phyloP scores from a whole-genome alignment of 2,888 invertebrate species.

The Conistra vaccinii region DNA sequence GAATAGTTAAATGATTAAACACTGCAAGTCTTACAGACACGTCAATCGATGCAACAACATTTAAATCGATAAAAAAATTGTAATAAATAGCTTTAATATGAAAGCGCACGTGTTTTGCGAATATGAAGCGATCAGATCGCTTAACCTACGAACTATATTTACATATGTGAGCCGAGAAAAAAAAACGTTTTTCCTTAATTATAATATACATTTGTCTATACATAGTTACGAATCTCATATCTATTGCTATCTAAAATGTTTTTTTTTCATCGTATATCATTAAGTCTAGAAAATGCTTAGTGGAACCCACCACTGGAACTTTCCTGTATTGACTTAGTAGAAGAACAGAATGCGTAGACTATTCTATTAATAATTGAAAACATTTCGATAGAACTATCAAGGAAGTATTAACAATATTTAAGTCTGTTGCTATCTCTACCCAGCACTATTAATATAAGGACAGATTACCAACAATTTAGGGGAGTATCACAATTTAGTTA shows the following conservation, averaged over 20 bases:
- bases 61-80: conserved; percentile 76
- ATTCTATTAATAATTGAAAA: conserved; percentile 56
- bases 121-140: conserved; percentile 79
- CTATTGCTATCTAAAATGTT: conserved; percentile 75
- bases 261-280: conserved; percentile 70
- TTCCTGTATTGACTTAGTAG: conserved; percentile 65
- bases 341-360: conserved; percentile 57
- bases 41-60: conserved; percentile 78
- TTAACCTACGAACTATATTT: conserved; percentile 81
- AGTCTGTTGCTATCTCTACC: conserved; percentile 43
- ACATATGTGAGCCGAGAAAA: conserved; percentile 82
- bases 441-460: conserved; percentile 44
- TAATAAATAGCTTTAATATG: conserved; percentile 77
- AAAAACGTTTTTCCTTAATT: conserved; percentile 71
- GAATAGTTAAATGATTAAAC: conserved; percentile 68
- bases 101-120: conserved; percentile 75
- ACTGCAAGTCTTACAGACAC: conserved; percentile 79
- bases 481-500: conserved; percentile 64
- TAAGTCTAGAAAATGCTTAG: conserved; percentile 74
- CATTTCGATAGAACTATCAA: conserved; percentile 62
- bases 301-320: conserved; percentile 72
- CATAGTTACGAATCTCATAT: conserved; percentile 74
- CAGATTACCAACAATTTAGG: conserved; percentile 46
- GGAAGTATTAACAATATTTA: conserved; percentile 58
- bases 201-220: conserved; percentile 81